phyloP scores from a whole-genome alignment of 2,113 vertebrate species.

The Strigops habroptila region DNA sequence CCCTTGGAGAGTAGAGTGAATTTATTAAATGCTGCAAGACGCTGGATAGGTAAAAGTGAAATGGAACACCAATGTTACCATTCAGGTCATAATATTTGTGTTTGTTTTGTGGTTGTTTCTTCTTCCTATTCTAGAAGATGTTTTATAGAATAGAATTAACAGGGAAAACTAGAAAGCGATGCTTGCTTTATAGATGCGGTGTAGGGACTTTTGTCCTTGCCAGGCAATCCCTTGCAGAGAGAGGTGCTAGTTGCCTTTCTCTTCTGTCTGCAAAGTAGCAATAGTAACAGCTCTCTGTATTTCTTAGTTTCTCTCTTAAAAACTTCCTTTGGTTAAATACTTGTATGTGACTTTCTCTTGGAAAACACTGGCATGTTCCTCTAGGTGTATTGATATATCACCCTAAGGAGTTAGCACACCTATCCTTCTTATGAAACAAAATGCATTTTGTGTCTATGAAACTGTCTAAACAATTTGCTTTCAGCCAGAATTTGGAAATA shows the following conservation, averaged over 20 bases:
- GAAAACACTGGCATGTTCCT: conserved; percentile 29
- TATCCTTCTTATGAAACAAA: conserved; percentile 55
- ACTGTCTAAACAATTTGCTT: conserved; percentile 39
- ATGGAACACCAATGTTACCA: background rate
- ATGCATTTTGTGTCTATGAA: conserved; percentile 46
- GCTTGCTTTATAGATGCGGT: background rate
- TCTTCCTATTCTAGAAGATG: background rate
- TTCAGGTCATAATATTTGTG: background rate
- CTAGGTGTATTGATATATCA: conserved; percentile 23
- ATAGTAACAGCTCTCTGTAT: background rate
- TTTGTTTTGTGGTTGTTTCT: background rate
- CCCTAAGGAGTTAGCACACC: conserved; percentile 32
- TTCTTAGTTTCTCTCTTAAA: conserved; percentile 36
- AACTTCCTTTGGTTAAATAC: conserved; percentile 56
- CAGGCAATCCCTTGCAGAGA: background rate
- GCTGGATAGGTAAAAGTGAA: background rate
- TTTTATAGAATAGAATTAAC: background rate
- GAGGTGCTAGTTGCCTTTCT: background rate
- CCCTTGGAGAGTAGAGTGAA: background rate
- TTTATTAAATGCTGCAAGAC: background rate
- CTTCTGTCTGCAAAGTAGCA: background rate
- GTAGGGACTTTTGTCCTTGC: background rate
- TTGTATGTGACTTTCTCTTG: conserved; percentile 21
- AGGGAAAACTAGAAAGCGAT: background rate
- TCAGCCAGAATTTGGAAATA: background rate